Evolutionary conservation across 1,140 invertebrate genomes (phyloP).

Genomic region (Magallana ariakensis): DNA sequence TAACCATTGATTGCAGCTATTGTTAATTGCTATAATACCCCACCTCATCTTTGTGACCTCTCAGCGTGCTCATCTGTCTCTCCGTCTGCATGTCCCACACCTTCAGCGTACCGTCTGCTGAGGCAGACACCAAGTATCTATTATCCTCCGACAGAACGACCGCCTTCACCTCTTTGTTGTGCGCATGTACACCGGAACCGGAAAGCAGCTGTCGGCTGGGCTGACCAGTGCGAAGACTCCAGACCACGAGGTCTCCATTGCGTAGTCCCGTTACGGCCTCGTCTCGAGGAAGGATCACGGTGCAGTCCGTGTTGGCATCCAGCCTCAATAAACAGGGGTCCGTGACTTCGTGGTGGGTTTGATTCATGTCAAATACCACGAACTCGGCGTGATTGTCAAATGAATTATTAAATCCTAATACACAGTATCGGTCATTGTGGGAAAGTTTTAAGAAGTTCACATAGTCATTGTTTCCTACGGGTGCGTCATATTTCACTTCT

Average conservation of each 20-base stretch:
- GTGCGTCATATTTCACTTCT: slow-evolving; percentile 75
- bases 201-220: slow-evolving; percentile 72
- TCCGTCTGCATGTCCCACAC: slow-evolving; percentile 78
- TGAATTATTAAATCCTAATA: slow-evolving; percentile 77
- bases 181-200: slow-evolving; percentile 70
- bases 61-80: slow-evolving; percentile 72
- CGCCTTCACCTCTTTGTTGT: slow-evolving; percentile 76
- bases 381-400: slow-evolving; percentile 78
- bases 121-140: slow-evolving; percentile 76
- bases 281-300: slow-evolving; percentile 76
- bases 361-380: slow-evolving; percentile 78
- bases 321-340: slow-evolving; percentile 75
- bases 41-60: slow-evolving; percentile 79
- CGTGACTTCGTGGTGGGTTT: slow-evolving; percentile 69
- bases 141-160: slow-evolving; percentile 75
- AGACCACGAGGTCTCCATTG: slow-evolving; percentile 78
- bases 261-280: slow-evolving; percentile 79
- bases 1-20: too few relatives aligned
- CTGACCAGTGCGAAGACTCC: slow-evolving; percentile 77
- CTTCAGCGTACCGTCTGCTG: slow-evolving; percentile 78
- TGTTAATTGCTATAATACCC: not conserved
- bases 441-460: slow-evolving; percentile 75
- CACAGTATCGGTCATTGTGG: slow-evolving; percentile 75
- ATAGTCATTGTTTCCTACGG: slow-evolving; percentile 78
- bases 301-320: slow-evolving; percentile 77